Base-by-base conservation (phyloP, 2,113 vertebrate species). In the Myiopsitta monachus region DNA sequence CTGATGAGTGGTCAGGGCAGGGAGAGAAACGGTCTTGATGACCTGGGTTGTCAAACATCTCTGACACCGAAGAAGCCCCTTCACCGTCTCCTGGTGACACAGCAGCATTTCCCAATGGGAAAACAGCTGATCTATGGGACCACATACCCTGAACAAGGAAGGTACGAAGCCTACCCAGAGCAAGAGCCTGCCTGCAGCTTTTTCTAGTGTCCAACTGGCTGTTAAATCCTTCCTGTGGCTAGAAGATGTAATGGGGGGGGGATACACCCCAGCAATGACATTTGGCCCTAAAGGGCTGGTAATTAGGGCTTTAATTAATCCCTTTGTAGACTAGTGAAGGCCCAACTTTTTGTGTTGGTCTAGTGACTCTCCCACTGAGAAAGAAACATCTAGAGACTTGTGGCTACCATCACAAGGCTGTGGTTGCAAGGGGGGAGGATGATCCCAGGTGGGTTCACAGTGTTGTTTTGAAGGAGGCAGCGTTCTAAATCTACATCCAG, bases 141-240 rank as follows among this genome's bases (percentile, higher is more conserved):
- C 81, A 75, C 52, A 9, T 17, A 24, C 47, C n/a, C 83, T 49
- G 51, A 43, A 28, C 13, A 11, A 82, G 69, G 77, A 72, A 72
- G 57, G 94, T 89, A 52, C 26, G 4, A 84, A 68, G 57, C 55
- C 61, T 57, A 18, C 82, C 90, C 86, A 79, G 91, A 93, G 82
- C 89, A 38, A 31, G 84, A 96, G 72, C 87, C 95, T 91, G 92
- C 83, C 83, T 70, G 55, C 81, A 91, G 76, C 36, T 84, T 93
- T 90, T 83, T 26, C 46, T 36, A 88, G 86, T 51, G 55, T 70
- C 88, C 3, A 4, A 5, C 77, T 83, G 47, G 76, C 55, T 66
- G 69, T 78, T 81, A 3, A 1, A 55, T 64, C n/a, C 87, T 66
- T 66, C 69, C 67, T 22, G 11, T 49, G 69, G 41, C 73, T 73